Conservation (phyloP, 2,888 invertebrate genomes). For the Catocala fraxini region DNA sequence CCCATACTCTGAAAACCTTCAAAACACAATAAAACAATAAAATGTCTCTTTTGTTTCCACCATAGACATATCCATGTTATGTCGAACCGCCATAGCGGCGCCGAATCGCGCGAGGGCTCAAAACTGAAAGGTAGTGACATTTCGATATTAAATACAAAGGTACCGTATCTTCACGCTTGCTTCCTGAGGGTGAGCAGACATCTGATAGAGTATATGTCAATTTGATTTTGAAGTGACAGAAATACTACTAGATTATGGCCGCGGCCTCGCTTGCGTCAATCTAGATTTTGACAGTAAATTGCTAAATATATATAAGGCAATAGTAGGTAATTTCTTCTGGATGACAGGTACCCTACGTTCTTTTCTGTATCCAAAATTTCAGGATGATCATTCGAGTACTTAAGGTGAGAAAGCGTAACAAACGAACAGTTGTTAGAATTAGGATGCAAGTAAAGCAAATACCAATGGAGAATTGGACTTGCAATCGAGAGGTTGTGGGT, state of each 20-base stretch:
- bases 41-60: constrained; percentile 16
- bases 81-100: constrained; percentile 53
- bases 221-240: constrained; percentile 2
- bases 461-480: no score
- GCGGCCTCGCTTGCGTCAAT: no score
- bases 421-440: no score
- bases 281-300: no score
- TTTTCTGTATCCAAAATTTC: no score
- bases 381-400: no score
- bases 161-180: constrained; percentile 5
- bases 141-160: constrained; percentile 30
- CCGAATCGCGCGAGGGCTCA: constrained; percentile 47
- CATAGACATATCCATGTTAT: constrained; percentile 28
- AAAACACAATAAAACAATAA: constrained; percentile 43
- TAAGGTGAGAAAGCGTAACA: no score
- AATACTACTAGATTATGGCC: background rate
- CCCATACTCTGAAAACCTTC: constrained; percentile 12
- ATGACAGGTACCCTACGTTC: no score
- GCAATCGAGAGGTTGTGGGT: no score
- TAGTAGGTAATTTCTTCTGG: no score
- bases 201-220: background rate
- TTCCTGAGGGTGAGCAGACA: constrained; percentile 11
- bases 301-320: no score
- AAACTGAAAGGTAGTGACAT: constrained; percentile 41
- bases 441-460: no score